Percentiles rank a stretch among this genome's conserved stretches.
Evolutionary conservation across 92 coral and sea anemone genomes (phyloP).

Genomic region (Siderastrea siderea): DNA sequence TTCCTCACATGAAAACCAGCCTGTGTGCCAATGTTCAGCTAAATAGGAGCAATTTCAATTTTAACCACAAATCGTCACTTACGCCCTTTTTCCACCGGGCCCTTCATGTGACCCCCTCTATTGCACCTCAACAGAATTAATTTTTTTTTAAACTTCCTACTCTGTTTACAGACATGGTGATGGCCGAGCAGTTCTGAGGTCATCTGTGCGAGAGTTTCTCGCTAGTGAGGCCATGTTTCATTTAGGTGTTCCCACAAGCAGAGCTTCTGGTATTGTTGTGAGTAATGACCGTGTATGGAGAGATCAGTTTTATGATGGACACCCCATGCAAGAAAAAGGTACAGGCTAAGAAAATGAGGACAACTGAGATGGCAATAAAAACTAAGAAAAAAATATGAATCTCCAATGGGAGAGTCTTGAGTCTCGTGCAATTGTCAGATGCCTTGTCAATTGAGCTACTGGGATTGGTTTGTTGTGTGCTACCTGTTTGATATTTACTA

Average conservation of each 20-base stretch:
- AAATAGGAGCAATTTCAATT: too few relatives aligned
- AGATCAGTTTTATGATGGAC: slow-evolving; percentile 97
- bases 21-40: too few relatives aligned
- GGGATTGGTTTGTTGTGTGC: too few relatives aligned
- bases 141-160: background rate
- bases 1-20: too few relatives aligned
- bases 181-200: slow-evolving; percentile 95
- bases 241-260: slow-evolving; percentile 90
- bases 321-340: slow-evolving; percentile 92
- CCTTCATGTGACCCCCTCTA: background rate
- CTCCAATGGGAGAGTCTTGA: too few relatives aligned
- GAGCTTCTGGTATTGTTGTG: slow-evolving; percentile 89
- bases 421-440: too few relatives aligned
- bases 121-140: background rate
- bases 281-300: slow-evolving; percentile 91
- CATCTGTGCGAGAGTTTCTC: slow-evolving; percentile 94
- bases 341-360: background rate
- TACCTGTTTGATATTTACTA: too few relatives aligned
- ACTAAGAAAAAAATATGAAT: too few relatives aligned
- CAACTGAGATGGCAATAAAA: too few relatives aligned
- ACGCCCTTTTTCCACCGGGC: too few relatives aligned
- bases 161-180: slow-evolving; percentile 80
- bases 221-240: slow-evolving; percentile 98
- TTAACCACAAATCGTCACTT: too few relatives aligned
- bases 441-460: too few relatives aligned